Evolutionary conservation across 2,113 vertebrate species (phyloP), one percentile per base, ranked within the genome.

Genomic region (Callocephalon fimbriatum): DNA sequence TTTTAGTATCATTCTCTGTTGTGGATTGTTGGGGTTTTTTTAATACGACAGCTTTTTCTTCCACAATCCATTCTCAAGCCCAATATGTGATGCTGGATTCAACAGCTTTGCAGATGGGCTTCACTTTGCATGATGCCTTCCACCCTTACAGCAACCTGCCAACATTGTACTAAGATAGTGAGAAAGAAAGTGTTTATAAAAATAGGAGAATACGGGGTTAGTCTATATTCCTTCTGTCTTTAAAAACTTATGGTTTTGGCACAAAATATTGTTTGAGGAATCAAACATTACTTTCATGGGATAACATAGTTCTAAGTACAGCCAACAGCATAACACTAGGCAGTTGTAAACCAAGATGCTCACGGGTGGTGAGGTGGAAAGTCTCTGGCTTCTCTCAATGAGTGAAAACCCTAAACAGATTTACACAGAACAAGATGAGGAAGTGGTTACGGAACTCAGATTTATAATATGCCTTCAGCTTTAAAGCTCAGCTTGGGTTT

Each of bases 1-100:
- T 85, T 91, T 94, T 93, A 90, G 92, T 79, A 91, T 54, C 20
- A 48, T 54, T 62, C 50, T 70, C 44, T 92, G 47, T 54, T 90
- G 50, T 35, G 21, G 56, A n/a, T 38, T 74, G 19, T 2, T 51
- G 3, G 10, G 1, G 2, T 18, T 48, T 42, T 75, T 88, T 75
- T 61, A 78, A 71, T 79, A 68, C 63, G 37, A 53, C 20, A 91
- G 42, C 42, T 59, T 85, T 74, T 63, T 90, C 75, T 96, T 37
- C 23, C 54, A 53, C n/a, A 86, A 45, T 63, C 93, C 23, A 53
- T 29, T 20, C 74, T 68, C 38, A 74, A 82, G 45, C 45, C 44
- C 84, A 86, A 54, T 91, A 77, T 6, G 23, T 44, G 81, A 72
- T 79, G 83, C 66, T 3, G 0, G 63, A 14, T 84, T 61, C 45